Conservation (phyloP, 2,888 invertebrate genomes). For the Agrilus cyanescens region DNA sequence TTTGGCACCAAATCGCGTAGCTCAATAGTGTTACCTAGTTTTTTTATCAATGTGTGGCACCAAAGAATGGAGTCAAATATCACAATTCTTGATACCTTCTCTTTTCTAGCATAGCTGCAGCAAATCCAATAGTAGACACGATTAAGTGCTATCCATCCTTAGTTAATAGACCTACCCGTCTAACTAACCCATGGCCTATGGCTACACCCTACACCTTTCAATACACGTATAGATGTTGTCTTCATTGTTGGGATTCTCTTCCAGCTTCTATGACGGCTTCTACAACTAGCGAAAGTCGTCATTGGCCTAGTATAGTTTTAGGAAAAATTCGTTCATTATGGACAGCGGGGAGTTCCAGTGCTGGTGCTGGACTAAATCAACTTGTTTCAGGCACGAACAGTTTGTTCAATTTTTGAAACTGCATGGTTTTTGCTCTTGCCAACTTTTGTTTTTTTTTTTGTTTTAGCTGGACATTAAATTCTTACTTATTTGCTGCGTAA, state of each 20-base stretch:
- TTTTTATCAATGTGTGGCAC: no score
- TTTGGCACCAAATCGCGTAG: no score
- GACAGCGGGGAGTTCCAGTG: constrained; percentile 64
- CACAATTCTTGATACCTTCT: no score
- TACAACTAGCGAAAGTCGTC: constrained; percentile 39
- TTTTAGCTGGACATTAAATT: no score
- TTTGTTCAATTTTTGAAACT: constrained; percentile 10
- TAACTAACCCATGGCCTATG: background rate
- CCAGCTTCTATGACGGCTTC: constrained; percentile 28
- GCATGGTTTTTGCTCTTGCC: constrained; percentile 9
- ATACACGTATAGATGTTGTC: no score
- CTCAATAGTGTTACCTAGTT: no score
- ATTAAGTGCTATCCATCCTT: no score
- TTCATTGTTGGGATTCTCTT: background rate
- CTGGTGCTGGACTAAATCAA: constrained; percentile 69
- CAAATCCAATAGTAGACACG: no score
- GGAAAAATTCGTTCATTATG: constrained; percentile 83
- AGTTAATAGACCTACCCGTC: no score
- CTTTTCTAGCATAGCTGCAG: no score
- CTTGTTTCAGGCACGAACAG: constrained; percentile 59
- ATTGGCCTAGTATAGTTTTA: constrained; percentile 69
- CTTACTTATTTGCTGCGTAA: no score
- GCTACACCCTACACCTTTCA: background rate
- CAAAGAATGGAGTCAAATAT: no score
- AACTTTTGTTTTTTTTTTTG: constrained; percentile 8